Conservation (phyloP, 2,113 vertebrate species). For the Castor canadensis region DNA sequence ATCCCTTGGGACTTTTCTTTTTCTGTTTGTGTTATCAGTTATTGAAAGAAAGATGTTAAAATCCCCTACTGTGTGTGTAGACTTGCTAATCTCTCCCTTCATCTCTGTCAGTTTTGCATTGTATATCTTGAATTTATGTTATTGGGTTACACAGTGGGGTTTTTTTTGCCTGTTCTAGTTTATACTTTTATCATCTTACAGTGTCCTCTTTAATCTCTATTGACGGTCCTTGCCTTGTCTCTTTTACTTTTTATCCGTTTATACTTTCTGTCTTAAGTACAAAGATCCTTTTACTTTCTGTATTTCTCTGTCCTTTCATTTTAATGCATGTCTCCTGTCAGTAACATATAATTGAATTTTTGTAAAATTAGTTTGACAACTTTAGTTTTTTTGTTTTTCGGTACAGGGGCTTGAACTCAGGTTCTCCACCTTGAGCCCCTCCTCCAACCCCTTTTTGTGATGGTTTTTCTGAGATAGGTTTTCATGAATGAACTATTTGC, state of each 20-base stretch:
- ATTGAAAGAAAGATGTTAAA: not conserved
- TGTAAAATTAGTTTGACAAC: not conserved
- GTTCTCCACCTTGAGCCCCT: too few species aligned
- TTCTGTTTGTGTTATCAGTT: not conserved
- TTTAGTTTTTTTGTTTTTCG: conserved; percentile 45
- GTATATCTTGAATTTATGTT: not conserved
- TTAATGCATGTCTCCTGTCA: not conserved
- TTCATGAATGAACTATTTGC: too few species aligned
- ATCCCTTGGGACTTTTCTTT: not conserved
- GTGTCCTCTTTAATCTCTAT: not conserved
- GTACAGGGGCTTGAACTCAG: too few species aligned
- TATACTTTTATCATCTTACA: not conserved
- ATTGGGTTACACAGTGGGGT: not conserved
- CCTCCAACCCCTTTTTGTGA: too few species aligned
- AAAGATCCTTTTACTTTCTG: not conserved
- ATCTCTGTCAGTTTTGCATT: not conserved
- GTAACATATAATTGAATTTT: not conserved
- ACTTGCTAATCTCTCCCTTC: not conserved
- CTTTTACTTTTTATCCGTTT: not conserved
- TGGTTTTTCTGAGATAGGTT: too few species aligned
- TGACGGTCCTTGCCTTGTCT: not conserved
- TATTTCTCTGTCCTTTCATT: not conserved
- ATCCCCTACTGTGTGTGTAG: not conserved
- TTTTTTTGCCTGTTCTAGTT: not conserved
- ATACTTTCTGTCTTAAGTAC: too few species aligned